Evolutionary conservation across 2,888 invertebrate species (phyloP).

Genomic region (Arctia plantaginis): DNA sequence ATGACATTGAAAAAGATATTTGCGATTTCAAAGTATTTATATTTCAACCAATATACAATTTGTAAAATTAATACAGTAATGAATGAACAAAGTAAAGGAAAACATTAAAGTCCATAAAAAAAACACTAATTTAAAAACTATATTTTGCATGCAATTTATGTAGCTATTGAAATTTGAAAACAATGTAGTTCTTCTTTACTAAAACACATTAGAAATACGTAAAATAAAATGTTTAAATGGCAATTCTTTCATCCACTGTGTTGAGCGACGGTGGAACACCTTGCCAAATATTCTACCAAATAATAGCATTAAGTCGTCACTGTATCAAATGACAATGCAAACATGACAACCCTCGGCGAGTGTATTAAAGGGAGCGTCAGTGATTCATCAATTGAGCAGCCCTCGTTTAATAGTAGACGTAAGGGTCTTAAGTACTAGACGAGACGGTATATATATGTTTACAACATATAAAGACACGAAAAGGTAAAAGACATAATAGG

Average conservation of each 20-base stretch:
- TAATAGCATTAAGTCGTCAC: constrained; percentile 60
- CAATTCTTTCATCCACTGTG: background rate
- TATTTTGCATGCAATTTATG: background rate
- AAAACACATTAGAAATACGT: background rate
- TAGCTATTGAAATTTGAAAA: background rate
- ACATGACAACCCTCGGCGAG: constrained; percentile 47
- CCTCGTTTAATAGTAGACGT: constrained; percentile 56
- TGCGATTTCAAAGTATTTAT: background rate
- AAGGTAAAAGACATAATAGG: no score
- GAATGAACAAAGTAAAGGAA: background rate
- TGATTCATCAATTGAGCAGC: constrained; percentile 67
- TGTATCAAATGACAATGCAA: constrained; percentile 66
- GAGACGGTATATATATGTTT: background rate
- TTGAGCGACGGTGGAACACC: constrained; percentile 5
- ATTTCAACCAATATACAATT: background rate
- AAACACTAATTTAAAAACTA: background rate
- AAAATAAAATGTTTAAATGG: background rate
- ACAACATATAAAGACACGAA: no score
- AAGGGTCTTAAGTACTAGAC: constrained; percentile 36
- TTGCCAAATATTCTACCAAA: constrained; percentile 51
- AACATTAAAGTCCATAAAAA: background rate
- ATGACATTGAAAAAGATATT: background rate
- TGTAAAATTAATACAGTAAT: background rate
- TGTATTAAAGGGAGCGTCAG: constrained; percentile 49
- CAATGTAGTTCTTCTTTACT: background rate